These are phyloP conservation scores for Dromiciops gliroides DNA, from an alignment of 2,113 vertebrate species.

Conservation along the genomic window DNA sequence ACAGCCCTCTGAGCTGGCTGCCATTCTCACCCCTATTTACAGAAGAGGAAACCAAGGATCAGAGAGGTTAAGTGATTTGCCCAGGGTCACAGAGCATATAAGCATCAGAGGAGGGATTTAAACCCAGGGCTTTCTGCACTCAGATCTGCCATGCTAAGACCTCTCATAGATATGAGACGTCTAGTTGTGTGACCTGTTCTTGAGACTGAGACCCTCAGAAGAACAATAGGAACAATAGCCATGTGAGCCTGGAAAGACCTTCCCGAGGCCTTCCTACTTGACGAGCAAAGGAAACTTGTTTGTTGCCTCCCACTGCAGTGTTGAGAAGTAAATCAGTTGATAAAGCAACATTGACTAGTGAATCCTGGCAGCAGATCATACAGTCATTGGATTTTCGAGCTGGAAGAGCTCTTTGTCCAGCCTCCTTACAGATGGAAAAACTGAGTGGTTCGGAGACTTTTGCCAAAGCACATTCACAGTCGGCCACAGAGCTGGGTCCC, in stretches of 20 bases:
- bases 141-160: background rate
- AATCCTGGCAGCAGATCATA: constrained; percentile 19
- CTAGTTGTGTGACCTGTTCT: constrained; percentile 17
- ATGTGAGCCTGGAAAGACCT: constrained; percentile 5
- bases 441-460: background rate
- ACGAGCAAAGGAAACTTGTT: constrained; percentile 13
- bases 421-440: constrained; percentile 44
- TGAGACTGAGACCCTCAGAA: background rate
- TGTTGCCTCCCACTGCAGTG: background rate
- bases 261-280: constrained; percentile 4
- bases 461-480: background rate
- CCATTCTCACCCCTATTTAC: background rate
- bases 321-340: background rate
- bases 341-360: background rate
- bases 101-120: background rate
- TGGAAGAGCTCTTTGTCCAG: constrained; percentile 31
- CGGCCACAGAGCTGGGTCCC: background rate
- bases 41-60: background rate
- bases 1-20: background rate
- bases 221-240: constrained; percentile 11
- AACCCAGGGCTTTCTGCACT: background rate
- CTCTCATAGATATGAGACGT: background rate
- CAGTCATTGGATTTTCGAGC: constrained; percentile 1
- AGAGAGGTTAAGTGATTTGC: background rate
- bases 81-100: background rate